Evolutionary conservation across 2,888 invertebrate genomes (phyloP), one percentile per base, ranked within the genome.

Genomic region (Pyrrhosoma nymphula): DNA sequence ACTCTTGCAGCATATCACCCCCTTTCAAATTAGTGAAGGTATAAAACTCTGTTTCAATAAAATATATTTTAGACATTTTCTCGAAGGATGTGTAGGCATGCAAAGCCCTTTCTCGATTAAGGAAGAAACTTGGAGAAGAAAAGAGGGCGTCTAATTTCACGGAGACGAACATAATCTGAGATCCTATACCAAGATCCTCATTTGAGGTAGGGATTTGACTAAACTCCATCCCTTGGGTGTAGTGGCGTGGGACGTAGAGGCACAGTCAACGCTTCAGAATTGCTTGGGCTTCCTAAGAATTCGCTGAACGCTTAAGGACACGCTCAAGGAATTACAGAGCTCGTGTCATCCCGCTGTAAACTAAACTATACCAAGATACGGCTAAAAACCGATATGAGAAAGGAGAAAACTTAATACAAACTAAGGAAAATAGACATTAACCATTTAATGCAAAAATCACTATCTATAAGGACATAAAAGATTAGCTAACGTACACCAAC

Each of bases 191-290:
- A 82, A 82, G 82, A 82, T 35, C 35, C 35, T 82, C 82, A 82
- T 82, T 82, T 82, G 82, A 82, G 82, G 82, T 18, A 82, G 82
- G 82, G 82, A 82, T 82, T 82, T 82, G 82, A 82, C 82, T 82
- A 82, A 82, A 18, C 82, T 82, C 35, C 35, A 35, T 82, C 82
- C 82, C 82, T 35, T 35, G 82, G 35, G 82, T 82, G 82, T 16
- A 82, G 35, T 1, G 82, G 35, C 30, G 35, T 82, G n/a, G n/a
- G n/a, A n/a, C n/a, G n/a, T n/a, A n/a, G n/a, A n/a, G n/a, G 82
- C 82, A 3, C 35, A 35, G 82, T 35, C 26, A 35, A 82, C 82
- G 82, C 26, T 30, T 82, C 82, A 35, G 82, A 35, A 18, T 82
- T 82, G 82, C 14, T 35, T 35, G 30, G 82, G 82, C 16, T 82